Conservation (phyloP, 2,797 vertebrate species). For the Scleropages formosus region DNA sequence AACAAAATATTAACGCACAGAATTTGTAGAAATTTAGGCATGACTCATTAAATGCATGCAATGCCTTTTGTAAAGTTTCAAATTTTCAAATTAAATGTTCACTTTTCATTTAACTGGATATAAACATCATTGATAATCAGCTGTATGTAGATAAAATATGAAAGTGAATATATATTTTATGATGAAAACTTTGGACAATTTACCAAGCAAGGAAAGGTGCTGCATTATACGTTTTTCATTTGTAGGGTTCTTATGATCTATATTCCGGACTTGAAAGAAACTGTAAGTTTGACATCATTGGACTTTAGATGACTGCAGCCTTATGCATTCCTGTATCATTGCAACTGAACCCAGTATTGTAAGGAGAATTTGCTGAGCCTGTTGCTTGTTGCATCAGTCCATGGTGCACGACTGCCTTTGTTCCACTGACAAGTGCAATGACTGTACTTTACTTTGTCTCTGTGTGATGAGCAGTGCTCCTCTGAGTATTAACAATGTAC, state of each 20-base stretch:
- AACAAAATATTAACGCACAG: too few relatives aligned
- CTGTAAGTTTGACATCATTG: constrained; percentile 45
- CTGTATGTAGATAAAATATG: too few relatives aligned
- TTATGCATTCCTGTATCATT: constrained; percentile 35
- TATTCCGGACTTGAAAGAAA: constrained; percentile 46
- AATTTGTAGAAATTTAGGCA: too few relatives aligned
- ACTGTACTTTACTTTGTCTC: constrained; percentile 41
- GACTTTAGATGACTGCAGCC: constrained; percentile 37
- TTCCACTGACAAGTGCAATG: constrained; percentile 42
- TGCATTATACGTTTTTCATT: constrained; percentile 51
- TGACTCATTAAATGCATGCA: too few relatives aligned
- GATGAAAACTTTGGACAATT: background rate
- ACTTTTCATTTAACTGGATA: too few relatives aligned
- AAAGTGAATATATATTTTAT: too few relatives aligned
- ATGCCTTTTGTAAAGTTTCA: too few relatives aligned
- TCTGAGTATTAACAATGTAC: constrained; percentile 41
- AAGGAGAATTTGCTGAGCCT: constrained; percentile 41
- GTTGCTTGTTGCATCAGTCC: constrained; percentile 45
- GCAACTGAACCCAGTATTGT: constrained; percentile 33
- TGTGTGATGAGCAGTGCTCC: constrained; percentile 44
- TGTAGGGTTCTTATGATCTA: constrained; percentile 47
- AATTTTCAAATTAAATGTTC: too few relatives aligned
- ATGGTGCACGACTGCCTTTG: constrained; percentile 44
- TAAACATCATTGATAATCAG: too few relatives aligned
- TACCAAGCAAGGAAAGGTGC: constrained; percentile 32